Evolutionary conservation across 2,113 vertebrate genomes (phyloP).

Genomic region (Upupa epops): DNA sequence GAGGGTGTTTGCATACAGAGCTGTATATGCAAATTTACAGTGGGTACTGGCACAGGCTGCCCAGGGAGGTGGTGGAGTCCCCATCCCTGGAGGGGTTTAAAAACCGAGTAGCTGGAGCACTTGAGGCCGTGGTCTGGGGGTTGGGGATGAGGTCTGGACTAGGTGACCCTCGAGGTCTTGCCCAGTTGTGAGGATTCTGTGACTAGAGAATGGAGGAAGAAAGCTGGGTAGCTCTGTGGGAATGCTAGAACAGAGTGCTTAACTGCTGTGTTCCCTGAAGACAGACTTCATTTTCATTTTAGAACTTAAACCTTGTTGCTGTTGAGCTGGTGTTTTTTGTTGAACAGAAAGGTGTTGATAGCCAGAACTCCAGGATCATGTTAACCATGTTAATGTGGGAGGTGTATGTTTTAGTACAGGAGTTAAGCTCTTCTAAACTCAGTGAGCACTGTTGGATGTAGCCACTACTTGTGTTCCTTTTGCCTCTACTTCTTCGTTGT

Average conservation of each 20-base stretch:
- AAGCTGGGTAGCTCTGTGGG: constrained; percentile 11
- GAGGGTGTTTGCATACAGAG: neutral
- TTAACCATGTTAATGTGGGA: neutral
- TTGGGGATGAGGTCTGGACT: no score
- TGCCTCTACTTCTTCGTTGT: neutral
- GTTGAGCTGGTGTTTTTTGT: neutral
- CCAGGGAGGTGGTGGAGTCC: no score
- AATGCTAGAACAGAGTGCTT: neutral
- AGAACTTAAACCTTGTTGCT: neutral
- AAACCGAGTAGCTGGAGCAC: no score
- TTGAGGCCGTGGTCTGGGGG: no score
- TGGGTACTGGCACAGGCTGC: no score
- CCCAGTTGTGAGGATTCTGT: no score
- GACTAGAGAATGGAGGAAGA: neutral
- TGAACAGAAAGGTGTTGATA: neutral
- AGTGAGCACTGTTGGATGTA: neutral
- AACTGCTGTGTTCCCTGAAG: constrained; percentile 18
- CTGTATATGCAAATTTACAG: no score
- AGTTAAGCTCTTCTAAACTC: no score
- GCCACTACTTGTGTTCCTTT: neutral
- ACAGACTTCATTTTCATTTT: neutral
- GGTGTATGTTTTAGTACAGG: neutral
- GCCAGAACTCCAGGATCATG: neutral
- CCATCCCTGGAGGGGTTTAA: no score
- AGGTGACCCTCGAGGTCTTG: no score